A percentile compares a stretch with the other conserved stretches of the same genome.
Evolutionary conservation across 2,888 invertebrate genomes (phyloP).

Genomic region (Pharmacophagus antenor): DNA sequence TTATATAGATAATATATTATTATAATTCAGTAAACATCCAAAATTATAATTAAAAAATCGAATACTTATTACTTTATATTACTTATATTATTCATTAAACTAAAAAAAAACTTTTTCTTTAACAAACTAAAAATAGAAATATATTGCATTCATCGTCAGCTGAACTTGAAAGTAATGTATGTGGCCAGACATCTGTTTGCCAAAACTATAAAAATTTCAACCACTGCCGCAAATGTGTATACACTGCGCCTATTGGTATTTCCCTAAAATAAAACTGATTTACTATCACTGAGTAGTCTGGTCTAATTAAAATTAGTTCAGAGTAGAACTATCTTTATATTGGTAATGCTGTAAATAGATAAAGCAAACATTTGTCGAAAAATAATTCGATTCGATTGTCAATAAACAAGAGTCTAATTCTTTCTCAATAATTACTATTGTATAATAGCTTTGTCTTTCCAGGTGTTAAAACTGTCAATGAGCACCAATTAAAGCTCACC

Average conservation of each 20-base stretch:
- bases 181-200: neutral
- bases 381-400: neutral
- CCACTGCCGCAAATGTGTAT: neutral
- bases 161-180: neutral
- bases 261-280: neutral
- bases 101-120: too few relatives aligned
- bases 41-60: too few relatives aligned
- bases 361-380: neutral
- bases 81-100: too few relatives aligned
- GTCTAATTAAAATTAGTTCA: neutral
- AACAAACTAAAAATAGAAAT: neutral
- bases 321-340: neutral
- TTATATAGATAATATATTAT: too few relatives aligned
- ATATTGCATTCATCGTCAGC: neutral
- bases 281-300: neutral
- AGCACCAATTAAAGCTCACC: too few relatives aligned
- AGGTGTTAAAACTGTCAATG: too few relatives aligned
- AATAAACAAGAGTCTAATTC: too few relatives aligned
- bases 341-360: neutral
- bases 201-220: neutral
- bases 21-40: too few relatives aligned
- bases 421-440: too few relatives aligned
- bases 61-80: too few relatives aligned
- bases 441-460: too few relatives aligned
- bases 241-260: neutral